Percentiles rank a stretch among this genome's conserved stretches.
These are phyloP conservation scores for Phalloptychus januarius DNA, from an alignment of 2,797 vertebrate genomes.

Conservation along the genomic window DNA sequence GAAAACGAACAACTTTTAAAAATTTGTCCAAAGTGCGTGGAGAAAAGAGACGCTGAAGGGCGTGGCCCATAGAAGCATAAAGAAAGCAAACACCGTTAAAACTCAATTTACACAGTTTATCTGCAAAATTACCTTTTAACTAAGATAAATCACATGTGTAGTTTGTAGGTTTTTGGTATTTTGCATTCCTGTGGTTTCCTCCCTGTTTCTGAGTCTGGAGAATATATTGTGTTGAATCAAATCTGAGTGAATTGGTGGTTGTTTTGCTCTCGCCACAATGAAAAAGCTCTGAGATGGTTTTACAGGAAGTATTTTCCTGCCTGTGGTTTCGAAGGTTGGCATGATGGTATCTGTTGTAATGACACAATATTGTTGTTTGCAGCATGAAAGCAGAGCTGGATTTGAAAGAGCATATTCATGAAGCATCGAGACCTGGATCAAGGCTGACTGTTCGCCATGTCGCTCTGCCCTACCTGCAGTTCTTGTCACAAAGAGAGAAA, in stretches of 20 bases:
- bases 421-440: constrained; percentile 79
- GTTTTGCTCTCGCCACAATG: neutral
- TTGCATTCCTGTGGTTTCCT: constrained; percentile 19
- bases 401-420: constrained; percentile 69
- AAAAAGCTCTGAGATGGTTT: constrained; percentile 17
- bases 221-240: constrained; percentile 8
- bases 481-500: constrained; percentile 79
- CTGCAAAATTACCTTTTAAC: too few relatives aligned
- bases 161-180: neutral
- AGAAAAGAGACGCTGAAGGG: too few relatives aligned
- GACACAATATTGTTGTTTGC: constrained; percentile 52
- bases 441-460: constrained; percentile 83
- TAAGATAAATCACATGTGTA: neutral
- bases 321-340: constrained; percentile 9
- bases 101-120: too few relatives aligned
- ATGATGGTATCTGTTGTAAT: constrained; percentile 43
- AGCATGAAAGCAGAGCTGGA: constrained; percentile 63
- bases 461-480: constrained; percentile 84
- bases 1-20: too few relatives aligned
- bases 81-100: too few relatives aligned
- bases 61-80: too few relatives aligned
- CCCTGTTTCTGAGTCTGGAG: constrained; percentile 26
- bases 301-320: constrained; percentile 8
- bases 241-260: neutral
- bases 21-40: too few relatives aligned